Conservation (phyloP, 2,797 vertebrate species). For the Crocidura indochinensis region DNA sequence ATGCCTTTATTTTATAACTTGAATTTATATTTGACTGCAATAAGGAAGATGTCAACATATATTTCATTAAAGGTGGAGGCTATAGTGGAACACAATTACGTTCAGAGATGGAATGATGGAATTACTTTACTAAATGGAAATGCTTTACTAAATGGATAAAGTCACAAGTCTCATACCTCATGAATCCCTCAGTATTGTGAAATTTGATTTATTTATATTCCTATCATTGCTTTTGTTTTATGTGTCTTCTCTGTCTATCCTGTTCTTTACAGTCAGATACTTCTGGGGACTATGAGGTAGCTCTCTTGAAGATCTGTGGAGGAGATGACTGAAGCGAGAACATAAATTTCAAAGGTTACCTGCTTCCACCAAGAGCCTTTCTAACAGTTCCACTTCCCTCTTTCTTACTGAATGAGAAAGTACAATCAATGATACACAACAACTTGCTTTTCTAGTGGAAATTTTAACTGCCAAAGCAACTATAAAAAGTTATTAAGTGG, state of each 20-base stretch:
- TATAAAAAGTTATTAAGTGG: conserved; percentile 58
- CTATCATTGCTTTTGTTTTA: not conserved
- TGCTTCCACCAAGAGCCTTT: rapidly evolving
- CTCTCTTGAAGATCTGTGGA: conserved; percentile 89
- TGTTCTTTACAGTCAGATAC: conserved; percentile 88
- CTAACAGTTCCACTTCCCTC: not conserved
- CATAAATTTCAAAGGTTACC: not conserved
- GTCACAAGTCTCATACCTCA: not conserved
- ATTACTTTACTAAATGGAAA: not conserved
- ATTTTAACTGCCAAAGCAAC: conserved; percentile 57
- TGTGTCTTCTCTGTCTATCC: not conserved
- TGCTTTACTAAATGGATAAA: not conserved
- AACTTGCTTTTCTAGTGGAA: conserved; percentile 31
- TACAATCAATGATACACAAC: conserved; percentile 59
- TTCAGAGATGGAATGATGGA: not conserved
- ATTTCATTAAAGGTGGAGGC: not conserved
- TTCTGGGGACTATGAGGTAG: conserved; percentile 85
- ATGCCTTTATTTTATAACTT: not conserved
- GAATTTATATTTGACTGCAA: not conserved
- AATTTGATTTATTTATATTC: not conserved
- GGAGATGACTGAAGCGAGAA: conserved; percentile 82
- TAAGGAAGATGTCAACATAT: conserved; percentile 11
- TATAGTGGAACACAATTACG: not conserved
- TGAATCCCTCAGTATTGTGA: not conserved
- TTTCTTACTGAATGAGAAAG: not conserved